Evolutionary conservation across 2,113 vertebrate species (phyloP).

Genomic region (Atlantisia rogersi): DNA sequence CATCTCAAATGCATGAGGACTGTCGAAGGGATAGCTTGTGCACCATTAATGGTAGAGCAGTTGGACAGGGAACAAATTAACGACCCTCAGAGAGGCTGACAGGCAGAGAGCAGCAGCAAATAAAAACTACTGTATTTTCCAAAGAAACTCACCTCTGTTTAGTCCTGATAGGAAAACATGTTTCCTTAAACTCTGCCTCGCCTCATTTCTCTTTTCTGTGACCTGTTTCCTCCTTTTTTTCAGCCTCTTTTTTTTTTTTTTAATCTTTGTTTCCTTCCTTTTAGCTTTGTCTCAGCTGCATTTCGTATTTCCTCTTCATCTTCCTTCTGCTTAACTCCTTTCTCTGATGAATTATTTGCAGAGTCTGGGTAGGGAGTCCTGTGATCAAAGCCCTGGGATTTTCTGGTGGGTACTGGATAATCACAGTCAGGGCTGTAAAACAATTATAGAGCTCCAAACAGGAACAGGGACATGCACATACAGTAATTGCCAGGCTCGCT

Average conservation of each 20-base stretch:
- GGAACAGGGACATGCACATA: slow-evolving; percentile 59
- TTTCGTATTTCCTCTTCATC: slow-evolving; percentile 56
- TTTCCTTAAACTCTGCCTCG: slow-evolving; percentile 26
- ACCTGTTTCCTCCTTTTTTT: slow-evolving; percentile 47
- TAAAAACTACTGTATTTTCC: not conserved
- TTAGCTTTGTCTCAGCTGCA: not conserved
- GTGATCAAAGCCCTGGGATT: slow-evolving; percentile 63
- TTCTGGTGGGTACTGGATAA: slow-evolving; percentile 65
- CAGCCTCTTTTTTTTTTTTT: not conserved
- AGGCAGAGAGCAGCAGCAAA: slow-evolving; percentile 14
- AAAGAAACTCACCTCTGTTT: not conserved
- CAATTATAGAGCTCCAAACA: slow-evolving; percentile 62
- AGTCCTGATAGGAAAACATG: not conserved
- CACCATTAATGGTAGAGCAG: not conserved
- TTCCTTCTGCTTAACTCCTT: slow-evolving; percentile 9
- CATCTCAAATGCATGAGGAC: slow-evolving; percentile 35
- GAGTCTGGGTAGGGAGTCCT: slow-evolving; percentile 51
- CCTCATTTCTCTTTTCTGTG: slow-evolving; percentile 37
- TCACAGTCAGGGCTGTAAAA: slow-evolving; percentile 65
- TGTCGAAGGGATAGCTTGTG: slow-evolving; percentile 12
- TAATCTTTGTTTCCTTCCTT: slow-evolving; percentile 62
- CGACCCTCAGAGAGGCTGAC: not conserved
- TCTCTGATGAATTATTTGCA: slow-evolving; percentile 34
- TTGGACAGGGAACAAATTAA: slow-evolving; percentile 6
- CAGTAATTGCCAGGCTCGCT: slow-evolving; percentile 59